phyloP scores from a whole-genome alignment of 2,888 invertebrate species.

The Hydrotaea diabolus region DNA sequence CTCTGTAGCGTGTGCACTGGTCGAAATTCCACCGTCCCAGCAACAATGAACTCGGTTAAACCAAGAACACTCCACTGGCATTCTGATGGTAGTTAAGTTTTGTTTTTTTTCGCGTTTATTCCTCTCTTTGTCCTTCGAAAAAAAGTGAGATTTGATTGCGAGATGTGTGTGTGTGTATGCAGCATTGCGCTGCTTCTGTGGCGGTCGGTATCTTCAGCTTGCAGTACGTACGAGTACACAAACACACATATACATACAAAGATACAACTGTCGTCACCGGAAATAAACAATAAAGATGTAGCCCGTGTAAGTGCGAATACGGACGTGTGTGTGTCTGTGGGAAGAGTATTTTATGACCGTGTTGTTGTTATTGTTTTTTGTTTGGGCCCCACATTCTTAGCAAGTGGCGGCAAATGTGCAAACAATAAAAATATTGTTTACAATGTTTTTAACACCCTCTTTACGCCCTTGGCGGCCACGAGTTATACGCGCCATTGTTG shows the following conservation, averaged over 20 bases:
- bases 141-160: not conserved
- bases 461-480: not conserved
- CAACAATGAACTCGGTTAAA: not conserved
- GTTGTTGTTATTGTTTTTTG: conserved; percentile 13
- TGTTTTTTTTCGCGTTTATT: not conserved
- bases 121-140: not conserved
- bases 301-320: not conserved
- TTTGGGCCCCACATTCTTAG: not conserved
- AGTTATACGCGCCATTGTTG: conserved; percentile 18
- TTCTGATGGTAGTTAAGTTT: not conserved
- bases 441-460: conserved; percentile 45
- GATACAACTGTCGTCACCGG: conserved; percentile 11
- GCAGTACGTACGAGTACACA: not conserved
- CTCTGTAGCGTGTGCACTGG: not conserved
- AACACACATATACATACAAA: not conserved
- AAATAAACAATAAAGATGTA: conserved; percentile 6
- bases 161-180: not conserved
- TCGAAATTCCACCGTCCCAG: not conserved
- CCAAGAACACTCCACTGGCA: not conserved
- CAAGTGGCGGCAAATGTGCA: conserved; percentile 30
- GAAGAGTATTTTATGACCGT: conserved; percentile 3
- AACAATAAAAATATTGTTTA: conserved; percentile 39
- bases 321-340: not conserved
- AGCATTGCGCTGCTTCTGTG: not conserved
- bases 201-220: too few species aligned